Conservation (phyloP, 1,140 invertebrate species). For the Fopius arisanus region DNA sequence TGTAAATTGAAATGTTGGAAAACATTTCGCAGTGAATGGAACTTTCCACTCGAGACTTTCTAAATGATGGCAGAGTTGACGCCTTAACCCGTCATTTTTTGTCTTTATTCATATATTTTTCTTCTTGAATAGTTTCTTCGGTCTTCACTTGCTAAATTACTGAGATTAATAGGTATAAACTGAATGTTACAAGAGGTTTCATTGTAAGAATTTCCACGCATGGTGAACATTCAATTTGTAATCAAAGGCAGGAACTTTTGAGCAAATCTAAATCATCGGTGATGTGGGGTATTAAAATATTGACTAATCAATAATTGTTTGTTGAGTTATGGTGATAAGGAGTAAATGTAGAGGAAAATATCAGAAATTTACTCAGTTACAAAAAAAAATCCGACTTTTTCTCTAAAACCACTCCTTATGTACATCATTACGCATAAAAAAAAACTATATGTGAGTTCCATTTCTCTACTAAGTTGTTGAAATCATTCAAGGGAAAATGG, state of each 20-base stretch:
- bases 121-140: not conserved
- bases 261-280: not conserved
- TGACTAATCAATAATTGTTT: too few relatives aligned
- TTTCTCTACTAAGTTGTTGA: too few relatives aligned
- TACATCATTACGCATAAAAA: too few relatives aligned
- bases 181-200: not conserved
- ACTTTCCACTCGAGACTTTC: constrained; percentile 11
- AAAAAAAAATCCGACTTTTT: too few relatives aligned
- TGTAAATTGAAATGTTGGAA: not conserved
- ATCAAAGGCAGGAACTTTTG: not conserved
- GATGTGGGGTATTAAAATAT: too few relatives aligned
- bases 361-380: not conserved
- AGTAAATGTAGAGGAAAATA: not conserved
- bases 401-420: too few relatives aligned
- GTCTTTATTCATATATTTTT: not conserved
- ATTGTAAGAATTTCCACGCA: not conserved
- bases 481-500: too few relatives aligned
- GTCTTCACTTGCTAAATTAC: not conserved
- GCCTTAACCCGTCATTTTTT: constrained; percentile 1
- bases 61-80: constrained; percentile 14
- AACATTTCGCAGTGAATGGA: constrained; percentile 1
- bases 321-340: too few relatives aligned
- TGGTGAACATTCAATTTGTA: not conserved
- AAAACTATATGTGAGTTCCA: too few relatives aligned
- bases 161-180: not conserved